Base-by-base conservation (phyloP, 2,888 invertebrate genomes). In the Leucoptera coffeella region DNA sequence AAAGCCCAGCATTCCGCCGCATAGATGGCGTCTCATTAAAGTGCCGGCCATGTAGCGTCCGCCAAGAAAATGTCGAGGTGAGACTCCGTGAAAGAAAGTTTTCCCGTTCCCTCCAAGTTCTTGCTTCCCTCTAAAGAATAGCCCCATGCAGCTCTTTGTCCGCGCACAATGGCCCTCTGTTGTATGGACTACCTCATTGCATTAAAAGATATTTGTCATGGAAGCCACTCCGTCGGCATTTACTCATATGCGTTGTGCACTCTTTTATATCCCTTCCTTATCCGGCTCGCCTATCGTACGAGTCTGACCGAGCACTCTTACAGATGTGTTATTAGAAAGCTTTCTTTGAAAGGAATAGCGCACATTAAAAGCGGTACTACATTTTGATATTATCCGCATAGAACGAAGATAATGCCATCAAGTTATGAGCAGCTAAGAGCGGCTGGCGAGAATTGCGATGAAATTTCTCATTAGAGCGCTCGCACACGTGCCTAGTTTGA, bases 91-190 rank as follows among this genome's bases (percentile, higher is more conserved):
- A 56, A 60, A 58, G 52, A 57, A 57, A 48, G 50, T 57, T 58
- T 50, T 48, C 26, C 22, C 14, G 55, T 54, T 60, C 50, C 50
- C 47, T 52, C 46, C 44, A 52, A 59, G 51, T 52, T 55, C 54
- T 52, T 42, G 44, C 51, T 45, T 49, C 48, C 45, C 41, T 42
- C 41, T 48, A 47, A 45, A 50, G 45, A 44, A 48, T 49, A 51
- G 51, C 49, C 48, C 52, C 50, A 49, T 47, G 49, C 45, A 39
- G 43, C 38, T 43, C 57, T 50, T 67, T 67, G 65, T 67, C 50
- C 49, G 43, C 33, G 34, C 40, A 67, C 65, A 65, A 65, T 62
- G 37, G 59, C 35, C 27, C 30, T 29, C 13, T 19, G 29, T 38
- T 41, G 49, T 51, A 54, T 58, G 54, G 50, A 54, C 46, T 48